Evolutionary conservation across 2,888 invertebrate species (phyloP), one percentile per base, ranked within the genome.

Genomic region (Aethes cnicana): DNA sequence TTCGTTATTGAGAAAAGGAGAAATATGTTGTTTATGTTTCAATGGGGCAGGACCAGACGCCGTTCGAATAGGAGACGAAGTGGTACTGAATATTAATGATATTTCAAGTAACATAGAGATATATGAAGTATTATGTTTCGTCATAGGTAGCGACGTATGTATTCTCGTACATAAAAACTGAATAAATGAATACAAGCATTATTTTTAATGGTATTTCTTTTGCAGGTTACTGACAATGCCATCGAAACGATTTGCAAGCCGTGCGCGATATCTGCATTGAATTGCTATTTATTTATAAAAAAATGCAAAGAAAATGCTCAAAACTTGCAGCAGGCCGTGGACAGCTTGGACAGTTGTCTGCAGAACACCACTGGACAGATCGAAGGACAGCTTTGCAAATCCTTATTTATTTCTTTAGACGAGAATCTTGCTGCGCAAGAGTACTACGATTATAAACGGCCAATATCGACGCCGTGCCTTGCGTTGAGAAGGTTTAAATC

Each of bases 231-330:
- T 8, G 37, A 61, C 2, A 26, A 32, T 12, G n/a, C 52, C 14
- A 54, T 54, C 7, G 35, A 57, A 8, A 42, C 36, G 0, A 41
- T 74, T 8, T 74, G 74, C 25, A 37, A 54, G 2, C 37, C 57
- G 3, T 74, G 74, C 52, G 55, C 58, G 17, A 26, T 46, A 12
- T 54, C 23, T 7, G 43, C 59, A 14, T 33, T 72, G n/a, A 53
- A 41, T 8, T 54, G 59, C 44, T 72, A 69, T 36, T 66, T 54
- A 42, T 74, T 74, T 35, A 63, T 70, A 11, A 48, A 57, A 20
- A 57, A 41, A 14, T 70, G 74, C 47, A 63, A 49, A 55, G 32
- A 46, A 11, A 72, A 69, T 36, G 47, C 48, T 3, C 14, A 56
- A 5, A 48, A 47, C 16, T 30, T 69, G 5, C 25, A 48, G 0